These are phyloP conservation scores for Galemys pyrenaicus DNA, from an alignment of 2,113 vertebrate species.

Conservation along the genomic window DNA sequence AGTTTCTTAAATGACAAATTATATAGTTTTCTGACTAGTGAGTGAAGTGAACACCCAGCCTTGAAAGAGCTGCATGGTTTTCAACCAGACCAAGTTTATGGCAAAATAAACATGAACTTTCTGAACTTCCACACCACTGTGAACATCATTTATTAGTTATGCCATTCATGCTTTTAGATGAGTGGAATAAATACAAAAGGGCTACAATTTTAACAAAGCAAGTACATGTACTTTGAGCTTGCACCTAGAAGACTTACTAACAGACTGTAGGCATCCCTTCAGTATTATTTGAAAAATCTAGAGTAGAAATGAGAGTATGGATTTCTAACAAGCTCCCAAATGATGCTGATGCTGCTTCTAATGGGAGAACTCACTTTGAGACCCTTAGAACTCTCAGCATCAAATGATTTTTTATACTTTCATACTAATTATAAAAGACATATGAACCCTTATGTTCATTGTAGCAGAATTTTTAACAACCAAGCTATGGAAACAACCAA, in stretches of 20 bases:
- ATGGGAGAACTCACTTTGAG: neutral
- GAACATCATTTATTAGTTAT: neutral
- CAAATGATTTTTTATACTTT: neutral
- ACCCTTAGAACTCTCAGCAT: neutral
- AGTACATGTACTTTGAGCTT: neutral
- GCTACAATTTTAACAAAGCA: neutral
- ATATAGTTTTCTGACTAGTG: neutral
- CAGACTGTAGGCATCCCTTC: neutral
- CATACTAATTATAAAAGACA: no score
- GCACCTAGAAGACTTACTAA: neutral
- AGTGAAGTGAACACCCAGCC: neutral
- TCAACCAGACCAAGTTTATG: neutral
- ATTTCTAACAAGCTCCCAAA: neutral
- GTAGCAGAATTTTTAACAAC: no score
- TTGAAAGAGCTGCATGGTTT: neutral
- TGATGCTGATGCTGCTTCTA: neutral
- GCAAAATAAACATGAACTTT: neutral
- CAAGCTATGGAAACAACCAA: no score
- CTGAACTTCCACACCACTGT: neutral
- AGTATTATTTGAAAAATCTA: neutral
- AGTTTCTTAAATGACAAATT: conserved; percentile 1
- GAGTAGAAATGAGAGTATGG: neutral
- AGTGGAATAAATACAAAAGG: neutral
- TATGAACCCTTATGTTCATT: no score
- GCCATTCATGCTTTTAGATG: neutral